Base-by-base conservation (phyloP, 1,140 invertebrate genomes). In the Papilio helenus region DNA sequence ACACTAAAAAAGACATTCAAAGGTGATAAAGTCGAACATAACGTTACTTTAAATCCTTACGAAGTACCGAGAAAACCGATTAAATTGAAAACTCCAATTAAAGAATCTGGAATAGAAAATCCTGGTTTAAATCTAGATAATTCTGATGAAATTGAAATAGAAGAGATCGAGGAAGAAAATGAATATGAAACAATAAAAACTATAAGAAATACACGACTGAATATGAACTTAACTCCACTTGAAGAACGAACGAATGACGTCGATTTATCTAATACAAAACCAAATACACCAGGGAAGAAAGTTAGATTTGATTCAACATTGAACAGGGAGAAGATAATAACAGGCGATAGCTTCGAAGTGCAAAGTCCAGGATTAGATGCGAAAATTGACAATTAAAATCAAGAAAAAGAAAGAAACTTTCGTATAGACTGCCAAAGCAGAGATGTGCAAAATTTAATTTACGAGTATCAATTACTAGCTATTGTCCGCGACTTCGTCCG, bases 271-370 rank as follows among this genome's bases (percentile, higher is more conserved):
- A 85, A 89, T 18, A 91, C 87, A 72, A 89, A 80, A 80, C 88
- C 85, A 42, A 87, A 88, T 79, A 91, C 92, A 3, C 88, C 90
- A 0, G 91, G 93, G 7, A 95, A 95, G 79, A 94, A 95, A 76
- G 94, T 95, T 0, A 81, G 94, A n/a, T 95, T 95, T 82, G 94
- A 95, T 82, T 91, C 94, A 10, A 95, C 94, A 5, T 79, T 95
- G 16, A 95, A 95, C 79, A 89, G 87, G 74, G 93, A 95, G 79
- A 95, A 95, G 72, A 83, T 95, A 2, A 95, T 95, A 14, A 95
- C 94, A 7, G 94, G 94, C 0, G 92, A 94, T 79, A 95, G 94
- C 80, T 95, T 95, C 82, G 91, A 86, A 20, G 83, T 94, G 4
- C 90, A 92, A 79, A 93, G 91, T 84, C 93, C 93, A 10, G 93